Evolutionary conservation across 2,888 invertebrate genomes (phyloP), one percentile per base, ranked within the genome.

Genomic region (Sturmia bella): DNA sequence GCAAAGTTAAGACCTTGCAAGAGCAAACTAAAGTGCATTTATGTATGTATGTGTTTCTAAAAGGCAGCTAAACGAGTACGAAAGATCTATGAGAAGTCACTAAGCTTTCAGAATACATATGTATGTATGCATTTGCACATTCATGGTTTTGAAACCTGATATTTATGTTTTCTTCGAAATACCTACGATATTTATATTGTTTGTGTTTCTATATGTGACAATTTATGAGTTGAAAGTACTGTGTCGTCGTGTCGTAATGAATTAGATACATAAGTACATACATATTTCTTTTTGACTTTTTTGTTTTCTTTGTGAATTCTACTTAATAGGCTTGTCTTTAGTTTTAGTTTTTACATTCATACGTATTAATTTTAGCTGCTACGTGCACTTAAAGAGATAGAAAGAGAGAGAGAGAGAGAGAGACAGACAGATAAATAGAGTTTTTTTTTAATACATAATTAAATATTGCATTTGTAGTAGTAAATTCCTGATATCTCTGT

Each of bases 401-500:
- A 63, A 19, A 63, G n/a, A 54, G 45, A 64, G 45, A 39, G 39
- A 64, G 13, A n/a, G n/a, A 54, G 27, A 43, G 17, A 43, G 27
- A 56, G 11, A 43, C 12, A 50, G 43, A 32, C 11, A 63, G 45
- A 32, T 24, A n/a, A 17, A 54, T 15, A 66, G 5, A 66, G 37
- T 27, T 15, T 32, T 27, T 39, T 12, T 59, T 57, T 6, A 27
- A 32, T 66, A 75, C 50, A 59, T 64, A 77, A 68, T 76, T 69
- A 76, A 76, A 78, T 72, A 21, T 72, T 78, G 64, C 72, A 52
- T 73, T 72, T 37, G 54, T 72, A 63, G 54, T 78, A 68, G 73
- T 79, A 73, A 84, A 83, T 83, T 84, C 84, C 85, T 81, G 80
- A 81, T 81, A 56, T 68, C 41, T 77, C 77, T 88, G 88, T 88